Evolutionary conservation across 2,797 vertebrate species (phyloP).

Genomic region (Syncerus caffer): DNA sequence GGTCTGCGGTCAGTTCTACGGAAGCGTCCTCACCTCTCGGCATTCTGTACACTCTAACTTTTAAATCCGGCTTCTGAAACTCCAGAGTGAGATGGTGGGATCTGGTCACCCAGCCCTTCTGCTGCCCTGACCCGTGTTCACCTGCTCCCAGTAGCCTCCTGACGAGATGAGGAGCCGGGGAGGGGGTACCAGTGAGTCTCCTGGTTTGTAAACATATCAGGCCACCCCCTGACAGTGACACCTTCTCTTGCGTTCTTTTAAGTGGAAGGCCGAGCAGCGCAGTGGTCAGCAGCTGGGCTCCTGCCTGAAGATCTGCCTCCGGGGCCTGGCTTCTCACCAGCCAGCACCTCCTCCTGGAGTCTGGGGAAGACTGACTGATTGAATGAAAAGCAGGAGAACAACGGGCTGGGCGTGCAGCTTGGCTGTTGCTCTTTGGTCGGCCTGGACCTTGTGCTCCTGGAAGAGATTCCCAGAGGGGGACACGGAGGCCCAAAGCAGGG

Average conservation of each 20-base stretch:
- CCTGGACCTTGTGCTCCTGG: not conserved
- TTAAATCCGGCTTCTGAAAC: not conserved
- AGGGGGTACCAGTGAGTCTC: not conserved
- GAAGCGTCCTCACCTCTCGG: too few species aligned
- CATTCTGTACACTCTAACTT: not conserved
- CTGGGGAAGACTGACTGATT: not conserved
- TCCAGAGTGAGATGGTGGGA: not conserved
- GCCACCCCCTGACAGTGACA: fast-evolving
- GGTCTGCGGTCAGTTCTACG: fast-evolving
- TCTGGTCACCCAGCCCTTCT: not conserved
- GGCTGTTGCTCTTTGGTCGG: too few species aligned
- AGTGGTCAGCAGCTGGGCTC: fast-evolving
- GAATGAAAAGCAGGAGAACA: fast-evolving
- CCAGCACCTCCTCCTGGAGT: fast-evolving
- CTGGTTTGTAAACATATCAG: not conserved
- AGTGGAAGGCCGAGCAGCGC: fast-evolving
- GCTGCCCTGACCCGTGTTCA: not conserved
- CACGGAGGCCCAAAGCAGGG: not conserved
- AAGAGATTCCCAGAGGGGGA: not conserved
- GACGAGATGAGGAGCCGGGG: fast-evolving
- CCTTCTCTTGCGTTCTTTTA: not conserved
- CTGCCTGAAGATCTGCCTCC: not conserved
- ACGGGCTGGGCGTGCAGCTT: fast-evolving
- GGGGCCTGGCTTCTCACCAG: not conserved
- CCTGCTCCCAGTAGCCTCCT: not conserved